These are phyloP conservation scores for Psococerastis gibbosa DNA, from an alignment of 2,888 invertebrate genomes.

Conservation along the genomic window DNA sequence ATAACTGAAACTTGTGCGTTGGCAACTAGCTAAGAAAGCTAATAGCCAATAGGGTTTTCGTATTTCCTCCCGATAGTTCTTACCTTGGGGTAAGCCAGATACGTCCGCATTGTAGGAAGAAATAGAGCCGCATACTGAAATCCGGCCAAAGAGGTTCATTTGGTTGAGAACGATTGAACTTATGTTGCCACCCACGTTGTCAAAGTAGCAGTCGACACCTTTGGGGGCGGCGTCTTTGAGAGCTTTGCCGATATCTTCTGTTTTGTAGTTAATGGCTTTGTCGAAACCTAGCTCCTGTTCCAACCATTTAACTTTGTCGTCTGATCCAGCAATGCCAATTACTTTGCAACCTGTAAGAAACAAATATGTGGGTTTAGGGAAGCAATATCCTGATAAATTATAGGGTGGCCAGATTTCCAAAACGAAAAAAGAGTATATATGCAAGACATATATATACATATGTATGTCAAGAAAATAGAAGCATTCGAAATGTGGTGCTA, in stretches of 20 bases:
- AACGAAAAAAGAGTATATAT: too few relatives aligned
- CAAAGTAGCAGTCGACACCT: constrained; percentile 59
- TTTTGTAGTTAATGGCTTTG: constrained; percentile 52
- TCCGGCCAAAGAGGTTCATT: constrained; percentile 40
- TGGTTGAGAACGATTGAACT: constrained; percentile 36
- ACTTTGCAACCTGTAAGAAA: constrained; percentile 36
- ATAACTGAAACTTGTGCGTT: too few relatives aligned
- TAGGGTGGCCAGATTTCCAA: too few relatives aligned
- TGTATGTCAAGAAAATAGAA: too few relatives aligned
- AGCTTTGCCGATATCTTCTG: constrained; percentile 30
- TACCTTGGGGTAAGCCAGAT: constrained; percentile 29
- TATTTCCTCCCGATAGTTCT: constrained; percentile 1
- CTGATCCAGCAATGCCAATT: constrained; percentile 49
- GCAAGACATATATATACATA: too few relatives aligned
- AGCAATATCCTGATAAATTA: neutral
- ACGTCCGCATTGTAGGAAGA: constrained; percentile 37
- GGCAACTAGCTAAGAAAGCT: too few relatives aligned
- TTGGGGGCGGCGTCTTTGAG: constrained; percentile 42
- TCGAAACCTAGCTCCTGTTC: constrained; percentile 44
- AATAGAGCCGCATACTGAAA: constrained; percentile 46
- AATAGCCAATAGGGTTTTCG: too few relatives aligned
- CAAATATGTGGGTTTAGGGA: too few relatives aligned
- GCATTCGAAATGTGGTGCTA: too few relatives aligned
- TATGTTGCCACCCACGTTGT: constrained; percentile 40
- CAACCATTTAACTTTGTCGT: constrained; percentile 50